Percentiles rank a stretch among this genome's conserved stretches.
Evolutionary conservation across 1,140 invertebrate genomes (phyloP).

Genomic region (Belonocnema kinseyi): DNA sequence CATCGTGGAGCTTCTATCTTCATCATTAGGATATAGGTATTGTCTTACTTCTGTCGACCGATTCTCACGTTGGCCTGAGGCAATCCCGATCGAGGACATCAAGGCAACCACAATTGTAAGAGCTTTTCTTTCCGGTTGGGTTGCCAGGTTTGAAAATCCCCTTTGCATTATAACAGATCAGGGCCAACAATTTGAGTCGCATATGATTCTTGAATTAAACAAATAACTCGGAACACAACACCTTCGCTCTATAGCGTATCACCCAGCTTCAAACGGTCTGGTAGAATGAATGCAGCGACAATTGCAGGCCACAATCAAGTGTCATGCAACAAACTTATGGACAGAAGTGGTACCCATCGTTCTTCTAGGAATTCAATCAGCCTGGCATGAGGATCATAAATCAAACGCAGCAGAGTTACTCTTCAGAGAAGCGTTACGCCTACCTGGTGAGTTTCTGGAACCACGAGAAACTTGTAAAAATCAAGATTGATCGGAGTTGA

Average conservation of each 20-base stretch:
- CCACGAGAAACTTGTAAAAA: neutral
- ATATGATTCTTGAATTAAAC: too few relatives aligned
- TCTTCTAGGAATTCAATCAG: constrained; percentile 56
- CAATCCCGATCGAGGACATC: neutral
- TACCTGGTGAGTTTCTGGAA: neutral
- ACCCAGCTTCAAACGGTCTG: too few relatives aligned
- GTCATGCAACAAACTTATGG: neutral
- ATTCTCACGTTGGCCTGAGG: too few relatives aligned
- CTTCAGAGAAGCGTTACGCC: neutral
- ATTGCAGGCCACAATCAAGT: too few relatives aligned
- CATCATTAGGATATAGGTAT: too few relatives aligned
- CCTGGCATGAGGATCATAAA: neutral
- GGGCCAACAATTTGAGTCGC: constrained; percentile 64
- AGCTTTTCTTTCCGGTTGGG: constrained; percentile 50
- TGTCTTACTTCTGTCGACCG: too few relatives aligned
- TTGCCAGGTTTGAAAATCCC: constrained; percentile 60
- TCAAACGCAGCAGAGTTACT: too few relatives aligned
- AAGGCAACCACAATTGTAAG: constrained; percentile 25
- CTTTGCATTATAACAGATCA: constrained; percentile 60
- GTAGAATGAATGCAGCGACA: too few relatives aligned
- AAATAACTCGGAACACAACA: neutral
- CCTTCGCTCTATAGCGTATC: constrained; percentile 47
- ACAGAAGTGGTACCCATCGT: constrained; percentile 65
- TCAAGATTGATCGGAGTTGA: neutral
- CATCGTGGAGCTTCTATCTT: too few relatives aligned